A percentile compares a stretch with the other conserved stretches of the same genome.
Evolutionary conservation across 2,797 vertebrate species (phyloP).

Genomic region (Phoebastria nigripes): DNA sequence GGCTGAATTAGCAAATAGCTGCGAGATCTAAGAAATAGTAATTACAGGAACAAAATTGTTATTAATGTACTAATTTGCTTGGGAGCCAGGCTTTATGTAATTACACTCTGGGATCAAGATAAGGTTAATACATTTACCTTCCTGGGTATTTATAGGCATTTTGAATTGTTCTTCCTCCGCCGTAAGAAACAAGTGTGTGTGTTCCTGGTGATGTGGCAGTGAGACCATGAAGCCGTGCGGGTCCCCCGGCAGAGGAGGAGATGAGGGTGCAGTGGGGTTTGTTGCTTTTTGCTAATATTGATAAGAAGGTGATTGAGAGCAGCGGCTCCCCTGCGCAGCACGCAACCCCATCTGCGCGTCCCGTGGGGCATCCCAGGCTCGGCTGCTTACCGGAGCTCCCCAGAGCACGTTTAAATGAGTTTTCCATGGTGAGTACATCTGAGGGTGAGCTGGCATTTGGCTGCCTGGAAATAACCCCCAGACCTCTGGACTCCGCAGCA

Average conservation of each 20-base stretch:
- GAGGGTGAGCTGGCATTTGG: background rate
- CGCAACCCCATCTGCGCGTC: accelerated
- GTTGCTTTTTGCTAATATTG: background rate
- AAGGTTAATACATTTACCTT: slow-evolving; percentile 64
- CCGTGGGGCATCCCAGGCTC: background rate
- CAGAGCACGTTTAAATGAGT: accelerated
- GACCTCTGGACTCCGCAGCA: accelerated
- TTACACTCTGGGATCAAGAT: slow-evolving; percentile 47
- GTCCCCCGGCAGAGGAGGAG: accelerated
- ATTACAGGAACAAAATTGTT: slow-evolving; percentile 52
- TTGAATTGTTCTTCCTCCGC: background rate
- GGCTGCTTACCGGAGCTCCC: background rate
- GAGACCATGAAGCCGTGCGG: accelerated
- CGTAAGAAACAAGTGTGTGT: accelerated
- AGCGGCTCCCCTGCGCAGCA: background rate
- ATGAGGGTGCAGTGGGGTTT: accelerated
- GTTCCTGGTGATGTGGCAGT: background rate
- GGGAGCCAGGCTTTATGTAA: slow-evolving; percentile 44
- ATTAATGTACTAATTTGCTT: slow-evolving; percentile 64
- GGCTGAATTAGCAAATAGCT: slow-evolving; percentile 16
- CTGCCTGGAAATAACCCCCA: background rate
- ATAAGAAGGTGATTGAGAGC: accelerated
- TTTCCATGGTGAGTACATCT: background rate
- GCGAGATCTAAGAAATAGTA: slow-evolving; percentile 9
- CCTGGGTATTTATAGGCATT: background rate